phyloP scores from a whole-genome alignment of 1,140 invertebrate genomes.

The Drosophila mayri region DNA sequence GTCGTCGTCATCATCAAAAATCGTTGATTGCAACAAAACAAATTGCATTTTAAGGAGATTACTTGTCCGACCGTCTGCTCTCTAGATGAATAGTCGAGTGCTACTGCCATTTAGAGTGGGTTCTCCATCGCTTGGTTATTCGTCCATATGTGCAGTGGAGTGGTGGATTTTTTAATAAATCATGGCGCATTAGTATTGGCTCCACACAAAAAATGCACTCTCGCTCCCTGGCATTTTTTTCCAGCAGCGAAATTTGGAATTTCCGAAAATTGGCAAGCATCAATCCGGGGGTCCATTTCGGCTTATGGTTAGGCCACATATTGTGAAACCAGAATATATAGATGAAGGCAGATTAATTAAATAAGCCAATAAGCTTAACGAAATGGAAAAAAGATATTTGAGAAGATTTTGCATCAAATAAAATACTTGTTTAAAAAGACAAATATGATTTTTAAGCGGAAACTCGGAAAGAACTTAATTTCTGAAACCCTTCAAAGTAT shows the following conservation, averaged over 20 bases:
- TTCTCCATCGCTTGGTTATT: constrained; percentile 5
- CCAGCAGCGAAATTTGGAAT: constrained; percentile 4
- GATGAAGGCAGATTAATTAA: constrained; percentile 9
- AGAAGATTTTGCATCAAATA: not conserved
- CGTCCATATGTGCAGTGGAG: constrained; percentile 13
- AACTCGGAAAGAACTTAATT: not conserved
- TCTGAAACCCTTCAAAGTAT: too few relatives aligned
- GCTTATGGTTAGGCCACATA: constrained; percentile 19
- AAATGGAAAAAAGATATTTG: not conserved
- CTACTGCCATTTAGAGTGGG: constrained; percentile 28
- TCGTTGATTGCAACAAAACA: constrained; percentile 83
- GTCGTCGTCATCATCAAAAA: constrained; percentile 75
- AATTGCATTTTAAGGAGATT: constrained; percentile 83
- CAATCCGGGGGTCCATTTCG: constrained; percentile 18
- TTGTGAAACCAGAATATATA: not conserved
- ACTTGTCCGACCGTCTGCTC: constrained; percentile 60
- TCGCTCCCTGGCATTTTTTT: constrained; percentile 18
- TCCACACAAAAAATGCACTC: constrained; percentile 45
- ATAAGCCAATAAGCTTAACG: not conserved
- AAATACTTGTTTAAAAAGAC: not conserved
- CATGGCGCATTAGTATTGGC: constrained; percentile 64
- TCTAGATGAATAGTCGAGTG: constrained; percentile 62
- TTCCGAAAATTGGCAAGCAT: constrained; percentile 33
- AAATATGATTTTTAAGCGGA: not conserved
- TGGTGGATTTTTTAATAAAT: constrained; percentile 69